A percentile compares a stretch with the other conserved stretches of the same genome.
Evolutionary conservation across 2,888 invertebrate species (phyloP).

Genomic region (Stenichneumon culpator): DNA sequence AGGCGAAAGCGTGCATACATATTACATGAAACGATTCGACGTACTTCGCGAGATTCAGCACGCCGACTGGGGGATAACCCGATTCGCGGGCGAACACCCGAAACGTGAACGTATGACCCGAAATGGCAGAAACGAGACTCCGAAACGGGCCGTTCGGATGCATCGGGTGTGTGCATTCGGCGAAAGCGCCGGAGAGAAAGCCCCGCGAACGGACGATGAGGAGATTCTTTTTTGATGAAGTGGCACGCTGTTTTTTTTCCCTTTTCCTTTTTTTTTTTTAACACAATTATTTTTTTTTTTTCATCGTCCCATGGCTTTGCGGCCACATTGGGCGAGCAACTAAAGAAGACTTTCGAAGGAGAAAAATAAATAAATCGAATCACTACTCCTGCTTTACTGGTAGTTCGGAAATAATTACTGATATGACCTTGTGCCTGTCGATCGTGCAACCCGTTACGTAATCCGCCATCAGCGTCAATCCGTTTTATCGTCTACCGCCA

Average conservation of each 20-base stretch:
- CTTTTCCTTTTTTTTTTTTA: neutral
- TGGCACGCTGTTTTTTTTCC: neutral
- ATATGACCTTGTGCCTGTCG: slow-evolving; percentile 8
- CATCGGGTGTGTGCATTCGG: slow-evolving; percentile 23
- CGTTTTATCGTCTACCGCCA: slow-evolving; percentile 59
- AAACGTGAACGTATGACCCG: slow-evolving; percentile 52
- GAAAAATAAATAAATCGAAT: neutral
- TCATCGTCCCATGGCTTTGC: neutral
- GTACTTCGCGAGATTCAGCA: slow-evolving; percentile 50
- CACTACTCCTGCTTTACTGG: neutral
- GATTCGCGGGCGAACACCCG: slow-evolving; percentile 55
- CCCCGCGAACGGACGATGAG: slow-evolving; percentile 6
- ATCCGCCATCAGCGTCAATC: slow-evolving; percentile 65
- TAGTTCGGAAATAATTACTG: slow-evolving; percentile 39
- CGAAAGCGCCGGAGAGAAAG: slow-evolving; percentile 46
- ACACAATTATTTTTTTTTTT: slow-evolving; percentile 2
- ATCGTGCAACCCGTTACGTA: slow-evolving; percentile 43
- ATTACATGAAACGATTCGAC: slow-evolving; percentile 58
- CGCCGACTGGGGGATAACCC: slow-evolving; percentile 43
- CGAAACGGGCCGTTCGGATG: slow-evolving; percentile 43
- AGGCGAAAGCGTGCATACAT: slow-evolving; percentile 57
- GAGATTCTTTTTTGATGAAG: slow-evolving; percentile 18
- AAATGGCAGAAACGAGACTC: slow-evolving; percentile 39
- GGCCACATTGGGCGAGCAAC: neutral
- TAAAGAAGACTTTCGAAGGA: neutral